Percentiles rank a stretch among this genome's conserved stretches.
phyloP scores from a whole-genome alignment of 2,113 vertebrate genomes.

The Clarias gariepinus region DNA sequence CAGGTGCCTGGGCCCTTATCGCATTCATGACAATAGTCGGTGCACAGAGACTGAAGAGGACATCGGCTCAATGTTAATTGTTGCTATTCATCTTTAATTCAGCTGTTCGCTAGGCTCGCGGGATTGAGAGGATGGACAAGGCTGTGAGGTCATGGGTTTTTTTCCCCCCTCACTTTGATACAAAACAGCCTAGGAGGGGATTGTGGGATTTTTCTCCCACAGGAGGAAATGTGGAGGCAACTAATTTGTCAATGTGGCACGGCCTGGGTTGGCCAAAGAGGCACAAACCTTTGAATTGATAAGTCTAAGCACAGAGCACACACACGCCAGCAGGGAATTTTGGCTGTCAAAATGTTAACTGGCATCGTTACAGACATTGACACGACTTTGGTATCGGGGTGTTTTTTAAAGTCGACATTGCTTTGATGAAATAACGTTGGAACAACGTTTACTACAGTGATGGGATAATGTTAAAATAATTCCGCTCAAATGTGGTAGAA shows the following conservation, averaged over 20 bases:
- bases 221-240: slow-evolving; percentile 13
- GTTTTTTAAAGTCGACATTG: too few relatives aligned
- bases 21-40: slow-evolving; percentile 25
- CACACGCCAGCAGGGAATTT: too few relatives aligned
- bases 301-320: not conserved
- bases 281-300: not conserved
- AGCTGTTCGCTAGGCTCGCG: not conserved
- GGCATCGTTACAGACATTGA: too few relatives aligned
- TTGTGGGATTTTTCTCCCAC: not conserved
- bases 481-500: too few relatives aligned
- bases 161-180: not conserved
- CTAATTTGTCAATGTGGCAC: slow-evolving; percentile 16
- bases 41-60: slow-evolving; percentile 36
- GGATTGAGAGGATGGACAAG: slow-evolving; percentile 22
- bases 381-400: too few relatives aligned
- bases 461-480: too few relatives aligned
- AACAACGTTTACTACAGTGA: too few relatives aligned
- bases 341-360: too few relatives aligned
- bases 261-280: not conserved
- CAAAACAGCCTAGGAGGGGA: not conserved
- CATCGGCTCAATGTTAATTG: slow-evolving; percentile 36
- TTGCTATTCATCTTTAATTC: slow-evolving; percentile 43
- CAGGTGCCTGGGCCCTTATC: slow-evolving; percentile 7
- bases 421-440: too few relatives aligned
- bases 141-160: slow-evolving; percentile 29